Percentiles rank a stretch among this genome's conserved stretches.
These are phyloP conservation scores for Syrphus vitripennis DNA, from an alignment of 2,888 invertebrate genomes.

Conservation along the genomic window DNA sequence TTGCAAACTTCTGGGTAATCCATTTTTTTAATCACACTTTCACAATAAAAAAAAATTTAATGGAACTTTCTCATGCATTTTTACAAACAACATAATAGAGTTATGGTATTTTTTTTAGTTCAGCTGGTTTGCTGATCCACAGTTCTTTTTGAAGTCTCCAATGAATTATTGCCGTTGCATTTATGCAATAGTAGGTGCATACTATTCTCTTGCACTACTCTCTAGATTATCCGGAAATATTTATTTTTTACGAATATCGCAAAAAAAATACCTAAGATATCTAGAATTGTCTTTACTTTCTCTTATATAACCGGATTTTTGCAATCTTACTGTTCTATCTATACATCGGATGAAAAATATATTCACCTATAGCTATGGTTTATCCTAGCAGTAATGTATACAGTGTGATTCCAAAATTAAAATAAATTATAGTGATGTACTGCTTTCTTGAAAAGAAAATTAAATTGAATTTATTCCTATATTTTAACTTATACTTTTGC, in stretches of 20 bases:
- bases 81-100: not conserved
- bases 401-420: not conserved
- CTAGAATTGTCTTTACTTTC: slow-evolving; percentile 41
- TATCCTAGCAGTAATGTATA: too few species aligned
- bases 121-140: not conserved
- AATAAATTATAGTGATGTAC: not conserved
- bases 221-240: not conserved
- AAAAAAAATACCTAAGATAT: not conserved
- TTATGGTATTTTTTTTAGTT: not conserved
- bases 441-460: too few species aligned
- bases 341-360: not conserved
- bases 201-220: not conserved
- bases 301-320: slow-evolving; percentile 58
- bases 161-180: not conserved
- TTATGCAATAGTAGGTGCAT: slow-evolving; percentile 19
- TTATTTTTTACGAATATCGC: not conserved
- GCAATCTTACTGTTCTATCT: not conserved
- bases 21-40: not conserved
- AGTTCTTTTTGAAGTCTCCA: not conserved
- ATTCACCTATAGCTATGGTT: not conserved
- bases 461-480: too few species aligned
- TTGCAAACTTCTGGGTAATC: not conserved
- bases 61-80: slow-evolving; percentile 9
- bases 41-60: not conserved
- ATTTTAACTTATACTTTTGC: not conserved